These are phyloP conservation scores for Cinclus cinclus DNA, from an alignment of 2,113 vertebrate species.

Conservation along the genomic window DNA sequence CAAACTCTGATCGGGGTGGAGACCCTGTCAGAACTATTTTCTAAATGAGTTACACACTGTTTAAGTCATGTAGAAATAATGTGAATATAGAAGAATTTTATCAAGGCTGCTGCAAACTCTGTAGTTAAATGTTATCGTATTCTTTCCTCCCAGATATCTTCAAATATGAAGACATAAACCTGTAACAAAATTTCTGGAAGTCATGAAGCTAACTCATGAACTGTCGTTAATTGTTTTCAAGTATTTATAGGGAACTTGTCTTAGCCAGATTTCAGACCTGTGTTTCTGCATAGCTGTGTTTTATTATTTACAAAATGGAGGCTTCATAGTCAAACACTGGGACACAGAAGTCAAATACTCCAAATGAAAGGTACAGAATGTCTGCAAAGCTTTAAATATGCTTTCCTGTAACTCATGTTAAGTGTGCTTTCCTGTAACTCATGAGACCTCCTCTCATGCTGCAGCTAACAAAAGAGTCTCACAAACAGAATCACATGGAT, in stretches of 20 bases:
- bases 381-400: background rate
- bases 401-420: background rate
- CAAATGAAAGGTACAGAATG: background rate
- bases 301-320: background rate
- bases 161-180: background rate
- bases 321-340: background rate
- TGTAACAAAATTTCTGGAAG: background rate
- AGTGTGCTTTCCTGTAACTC: background rate
- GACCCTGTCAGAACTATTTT: background rate
- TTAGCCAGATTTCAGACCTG: background rate
- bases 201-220: background rate
- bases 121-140: background rate
- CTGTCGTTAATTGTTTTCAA: background rate
- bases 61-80: background rate
- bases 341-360: background rate
- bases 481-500: conserved; percentile 51
- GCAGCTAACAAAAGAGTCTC: conserved; percentile 21
- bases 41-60: background rate
- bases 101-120: background rate
- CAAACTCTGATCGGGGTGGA: background rate
- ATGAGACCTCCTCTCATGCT: background rate
- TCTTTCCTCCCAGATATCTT: background rate
- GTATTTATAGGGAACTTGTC: background rate
- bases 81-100: background rate
- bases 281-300: background rate